A percentile compares a stretch with the other conserved stretches of the same genome.
Evolutionary conservation across 2,888 invertebrate genomes (phyloP).

Genomic region (Drosophila anomelani): DNA sequence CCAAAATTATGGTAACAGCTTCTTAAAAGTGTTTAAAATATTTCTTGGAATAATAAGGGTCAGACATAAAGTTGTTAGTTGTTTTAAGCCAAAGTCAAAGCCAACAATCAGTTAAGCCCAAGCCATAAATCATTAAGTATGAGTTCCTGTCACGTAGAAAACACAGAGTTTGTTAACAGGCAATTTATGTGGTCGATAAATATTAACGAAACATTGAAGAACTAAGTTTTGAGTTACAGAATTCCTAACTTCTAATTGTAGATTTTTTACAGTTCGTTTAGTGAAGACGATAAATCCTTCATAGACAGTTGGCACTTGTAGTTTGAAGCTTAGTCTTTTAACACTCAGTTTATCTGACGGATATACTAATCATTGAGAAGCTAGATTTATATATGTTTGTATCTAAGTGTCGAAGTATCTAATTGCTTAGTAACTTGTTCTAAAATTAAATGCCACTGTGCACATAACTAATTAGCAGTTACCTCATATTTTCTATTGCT

Average conservation of each 20-base stretch:
- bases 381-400: background rate
- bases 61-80: background rate
- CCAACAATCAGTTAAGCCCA: background rate
- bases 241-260: background rate
- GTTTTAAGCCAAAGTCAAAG: background rate
- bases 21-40: background rate
- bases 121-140: background rate
- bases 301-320: background rate
- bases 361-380: no score
- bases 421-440: background rate
- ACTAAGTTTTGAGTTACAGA: background rate
- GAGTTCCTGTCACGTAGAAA: background rate
- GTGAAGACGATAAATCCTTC: no score
- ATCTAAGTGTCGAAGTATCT: background rate
- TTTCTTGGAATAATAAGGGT: background rate
- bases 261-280: background rate
- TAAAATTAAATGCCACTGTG: constrained; percentile 22
- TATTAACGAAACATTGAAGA: background rate
- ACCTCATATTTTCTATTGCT: constrained; percentile 19
- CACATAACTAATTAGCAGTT: constrained; percentile 25
- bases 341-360: background rate
- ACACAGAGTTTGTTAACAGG: background rate
- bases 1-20: background rate
- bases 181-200: background rate
- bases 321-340: background rate